These are phyloP conservation scores for Ceuthmochares aereus DNA, from an alignment of 2,113 vertebrate genomes.

Conservation along the genomic window DNA sequence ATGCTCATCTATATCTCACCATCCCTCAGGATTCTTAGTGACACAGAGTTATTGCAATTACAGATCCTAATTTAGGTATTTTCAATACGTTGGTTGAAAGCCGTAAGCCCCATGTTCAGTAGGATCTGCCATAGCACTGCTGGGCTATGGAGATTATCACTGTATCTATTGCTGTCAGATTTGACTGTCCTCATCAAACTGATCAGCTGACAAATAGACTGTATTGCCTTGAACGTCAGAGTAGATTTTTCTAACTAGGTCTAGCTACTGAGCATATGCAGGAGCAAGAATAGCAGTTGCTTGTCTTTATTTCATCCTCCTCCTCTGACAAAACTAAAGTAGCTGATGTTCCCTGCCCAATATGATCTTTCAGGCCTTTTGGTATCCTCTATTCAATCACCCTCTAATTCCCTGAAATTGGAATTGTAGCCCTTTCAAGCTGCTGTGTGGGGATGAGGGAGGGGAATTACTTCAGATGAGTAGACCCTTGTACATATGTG, in stretches of 20 bases:
- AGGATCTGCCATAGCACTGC: neutral
- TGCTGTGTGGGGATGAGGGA: neutral
- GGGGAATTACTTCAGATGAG: neutral
- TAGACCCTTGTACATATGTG: neutral
- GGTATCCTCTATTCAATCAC: neutral
- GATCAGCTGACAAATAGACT: conserved; percentile 41
- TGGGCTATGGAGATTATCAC: neutral
- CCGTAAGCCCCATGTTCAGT: neutral
- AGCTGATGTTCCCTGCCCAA: conserved; percentile 10
- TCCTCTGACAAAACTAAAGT: conserved; percentile 49
- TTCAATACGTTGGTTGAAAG: neutral
- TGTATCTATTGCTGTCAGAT: neutral
- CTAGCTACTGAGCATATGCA: conserved; percentile 65
- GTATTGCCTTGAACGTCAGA: conserved; percentile 52
- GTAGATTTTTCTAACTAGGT: conserved; percentile 67
- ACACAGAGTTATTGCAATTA: neutral
- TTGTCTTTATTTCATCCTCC: conserved; percentile 63
- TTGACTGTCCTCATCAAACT: neutral
- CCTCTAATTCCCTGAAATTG: neutral
- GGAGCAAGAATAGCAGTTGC: conserved; percentile 67
- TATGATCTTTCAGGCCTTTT: conserved; percentile 6
- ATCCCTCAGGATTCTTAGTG: neutral
- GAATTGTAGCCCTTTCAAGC: neutral
- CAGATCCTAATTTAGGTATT: neutral
- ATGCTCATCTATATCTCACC: neutral